Percentiles rank a stretch among this genome's conserved stretches.
Conservation (phyloP, 30 jellyfish, hydroid and myxozoan genomes). For the Phacellophora camtschatica region DNA sequence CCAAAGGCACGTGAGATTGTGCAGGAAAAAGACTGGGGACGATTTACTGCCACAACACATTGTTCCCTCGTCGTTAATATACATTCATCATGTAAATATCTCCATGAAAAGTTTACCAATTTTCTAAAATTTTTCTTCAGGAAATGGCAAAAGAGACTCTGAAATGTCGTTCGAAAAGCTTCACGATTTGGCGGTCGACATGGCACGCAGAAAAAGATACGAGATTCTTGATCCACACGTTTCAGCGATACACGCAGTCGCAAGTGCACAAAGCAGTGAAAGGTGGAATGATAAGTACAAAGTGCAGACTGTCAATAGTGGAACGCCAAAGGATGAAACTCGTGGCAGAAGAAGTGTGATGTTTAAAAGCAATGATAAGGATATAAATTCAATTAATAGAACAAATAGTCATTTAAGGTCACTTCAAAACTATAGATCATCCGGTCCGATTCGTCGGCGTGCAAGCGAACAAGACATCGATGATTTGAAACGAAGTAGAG, state of each 20-base stretch:
- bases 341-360: neutral
- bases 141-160: conserved; percentile 16
- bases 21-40: neutral
- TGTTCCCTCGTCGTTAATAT: neutral
- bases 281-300: neutral
- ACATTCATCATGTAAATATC: too few species aligned
- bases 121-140: neutral
- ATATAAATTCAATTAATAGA: neutral
- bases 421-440: neutral
- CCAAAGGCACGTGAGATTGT: neutral
- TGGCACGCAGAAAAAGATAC: conserved; percentile 48
- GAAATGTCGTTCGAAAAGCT: conserved; percentile 33
- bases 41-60: neutral
- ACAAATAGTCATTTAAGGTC: neutral
- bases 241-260: conserved; percentile 45
- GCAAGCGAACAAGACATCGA: conserved; percentile 6
- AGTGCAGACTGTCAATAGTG: neutral
- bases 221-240: conserved; percentile 39
- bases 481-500: neutral
- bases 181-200: conserved; percentile 51
- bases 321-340: neutral
- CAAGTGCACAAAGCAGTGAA: conserved; percentile 29
- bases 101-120: too few species aligned
- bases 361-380: neutral
- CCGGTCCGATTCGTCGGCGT: conserved; percentile 29